These are phyloP conservation scores for Wasmannia auropunctata DNA, from an alignment of 1,140 invertebrate genomes.

Conservation along the genomic window DNA sequence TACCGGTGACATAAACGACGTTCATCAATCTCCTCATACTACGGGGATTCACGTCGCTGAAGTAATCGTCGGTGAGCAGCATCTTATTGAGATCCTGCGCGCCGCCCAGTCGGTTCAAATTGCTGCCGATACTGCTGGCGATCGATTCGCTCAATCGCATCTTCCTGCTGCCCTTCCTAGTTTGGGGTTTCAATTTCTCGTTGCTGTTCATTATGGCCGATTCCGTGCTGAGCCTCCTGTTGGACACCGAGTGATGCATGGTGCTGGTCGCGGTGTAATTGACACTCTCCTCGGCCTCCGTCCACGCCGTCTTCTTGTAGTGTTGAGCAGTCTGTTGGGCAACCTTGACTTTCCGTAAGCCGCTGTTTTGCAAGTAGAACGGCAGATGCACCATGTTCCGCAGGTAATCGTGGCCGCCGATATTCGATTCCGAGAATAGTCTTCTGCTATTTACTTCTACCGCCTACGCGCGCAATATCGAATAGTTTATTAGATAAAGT, in stretches of 20 bases:
- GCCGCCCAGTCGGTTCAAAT: slow-evolving; percentile 90
- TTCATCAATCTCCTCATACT: slow-evolving; percentile 99
- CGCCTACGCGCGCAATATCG: slow-evolving; percentile 86
- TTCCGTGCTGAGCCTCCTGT: slow-evolving; percentile 91
- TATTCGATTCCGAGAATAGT: slow-evolving; percentile 95
- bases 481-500: background rate
- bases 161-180: slow-evolving; percentile 88
- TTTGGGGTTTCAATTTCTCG: slow-evolving; percentile 88
- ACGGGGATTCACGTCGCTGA: slow-evolving; percentile 98
- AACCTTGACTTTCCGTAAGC: slow-evolving; percentile 93
- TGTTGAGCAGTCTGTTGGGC: slow-evolving; percentile 92
- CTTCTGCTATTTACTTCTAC: slow-evolving; percentile 96
- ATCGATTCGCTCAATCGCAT: slow-evolving; percentile 94
- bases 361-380: slow-evolving; percentile 99
- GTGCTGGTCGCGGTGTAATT: slow-evolving; percentile 82
- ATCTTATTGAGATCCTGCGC: slow-evolving; percentile 93
- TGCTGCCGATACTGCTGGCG: slow-evolving; percentile 95
- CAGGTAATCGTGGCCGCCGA: slow-evolving; percentile 96
- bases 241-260: slow-evolving; percentile 87
- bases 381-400: slow-evolving; percentile 98
- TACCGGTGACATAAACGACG: slow-evolving; percentile 97
- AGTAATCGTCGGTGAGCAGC: slow-evolving; percentile 97
- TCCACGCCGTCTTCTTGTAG: slow-evolving; percentile 80
- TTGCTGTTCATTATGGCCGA: slow-evolving; percentile 91
- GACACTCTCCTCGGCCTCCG: slow-evolving; percentile 85